Evolutionary conservation across 2,888 invertebrate genomes (phyloP), one percentile per base, ranked within the genome.

Genomic region (Agrilus mali): DNA sequence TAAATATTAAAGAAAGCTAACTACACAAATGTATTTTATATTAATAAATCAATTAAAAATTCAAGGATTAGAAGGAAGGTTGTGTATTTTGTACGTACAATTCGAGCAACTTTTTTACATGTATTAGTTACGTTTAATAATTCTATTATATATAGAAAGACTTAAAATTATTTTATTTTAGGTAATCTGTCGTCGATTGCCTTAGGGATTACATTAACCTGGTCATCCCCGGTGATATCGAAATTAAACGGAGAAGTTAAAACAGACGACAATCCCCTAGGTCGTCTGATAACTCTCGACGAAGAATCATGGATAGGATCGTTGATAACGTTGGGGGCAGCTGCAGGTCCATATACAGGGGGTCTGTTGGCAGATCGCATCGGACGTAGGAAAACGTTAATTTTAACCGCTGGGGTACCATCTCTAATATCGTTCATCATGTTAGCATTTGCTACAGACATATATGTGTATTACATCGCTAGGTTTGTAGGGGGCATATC

Each of bases 341-440:
- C 65, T 7, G 48, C 66, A 65, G 83, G 83, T 2, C 80, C 83
- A 0, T 80, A 82, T 57, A 56, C 74, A 14, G 81, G 79, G 1
- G 84, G 83, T 15, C 73, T 73, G n/a, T 61, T 77, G 5, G 77
- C 80, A 0, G 76, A 81, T 36, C 73, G 65, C 50, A 67, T 79
- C 40, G 84, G 84, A 0, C 70, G 82, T 17, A 84, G 80, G 65
- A 73, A 71, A 69, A 74, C 78, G 1, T 65, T 86, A 7, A 59
- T 85, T 8, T 61, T 73, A 10, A 72, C 78, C n/a, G 38, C 46
- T 10, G 67, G 75, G 0, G 52, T 80, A 0, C 82, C 86, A 0
- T 79, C 80, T 43, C 59, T 80, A 17, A 36, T 78, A 1, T 82
- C 86, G 1, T 86, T 81, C 74, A 60, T 77, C 33, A 62, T 82